These are phyloP conservation scores for Bombus turneri DNA, from an alignment of 1,140 invertebrate species.

Conservation along the genomic window DNA sequence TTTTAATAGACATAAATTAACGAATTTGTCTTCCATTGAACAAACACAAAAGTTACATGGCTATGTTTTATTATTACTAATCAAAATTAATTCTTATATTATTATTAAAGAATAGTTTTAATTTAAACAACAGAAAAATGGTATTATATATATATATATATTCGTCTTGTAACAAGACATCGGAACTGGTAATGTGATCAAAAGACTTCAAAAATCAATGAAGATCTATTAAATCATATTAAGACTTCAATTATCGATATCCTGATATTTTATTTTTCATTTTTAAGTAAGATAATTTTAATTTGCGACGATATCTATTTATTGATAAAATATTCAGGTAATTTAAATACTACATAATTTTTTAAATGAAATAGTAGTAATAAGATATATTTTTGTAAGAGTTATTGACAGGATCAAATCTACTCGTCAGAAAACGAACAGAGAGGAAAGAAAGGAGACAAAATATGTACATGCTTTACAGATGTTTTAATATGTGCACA, in stretches of 20 bases:
- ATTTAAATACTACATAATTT: conserved; percentile 4
- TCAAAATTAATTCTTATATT: background rate
- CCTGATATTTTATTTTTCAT: conserved; percentile 15
- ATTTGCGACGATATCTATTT: conserved; percentile 14
- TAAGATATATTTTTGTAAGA: conserved; percentile 34
- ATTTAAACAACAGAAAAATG: background rate
- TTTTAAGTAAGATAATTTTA: conserved; percentile 18
- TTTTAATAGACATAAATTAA: background rate
- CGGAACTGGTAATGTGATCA: background rate
- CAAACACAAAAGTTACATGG: background rate
- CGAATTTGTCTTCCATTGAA: conserved; percentile 42
- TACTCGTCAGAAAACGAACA: background rate
- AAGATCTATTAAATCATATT: conserved; percentile 8
- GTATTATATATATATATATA: too few species aligned
- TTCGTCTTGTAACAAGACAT: conserved; percentile 18
- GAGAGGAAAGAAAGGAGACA: background rate
- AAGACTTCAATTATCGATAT: conserved; percentile 1
- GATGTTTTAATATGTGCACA: conserved; percentile 9
- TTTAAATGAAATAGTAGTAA: background rate
- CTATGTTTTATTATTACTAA: conserved; percentile 8
- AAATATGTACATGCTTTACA: background rate
- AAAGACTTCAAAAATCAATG: conserved; percentile 20
- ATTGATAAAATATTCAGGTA: conserved; percentile 27
- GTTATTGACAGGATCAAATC: background rate
- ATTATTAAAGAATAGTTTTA: background rate